Conservation (phyloP, 2,797 vertebrate genomes). For the Melanogrammus aeglefinus region DNA sequence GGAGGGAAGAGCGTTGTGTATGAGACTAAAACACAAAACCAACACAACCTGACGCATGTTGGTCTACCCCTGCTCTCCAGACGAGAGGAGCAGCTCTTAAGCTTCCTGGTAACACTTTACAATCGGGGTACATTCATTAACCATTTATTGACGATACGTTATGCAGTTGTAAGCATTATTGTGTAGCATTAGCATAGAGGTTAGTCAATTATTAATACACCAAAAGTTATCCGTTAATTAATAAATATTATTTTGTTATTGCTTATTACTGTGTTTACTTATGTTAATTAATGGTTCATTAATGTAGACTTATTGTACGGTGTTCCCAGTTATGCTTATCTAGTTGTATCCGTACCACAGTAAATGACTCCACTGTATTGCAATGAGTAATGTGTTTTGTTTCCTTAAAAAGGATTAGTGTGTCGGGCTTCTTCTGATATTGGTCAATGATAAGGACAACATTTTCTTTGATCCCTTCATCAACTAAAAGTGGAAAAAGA, state of each 20-base stretch:
- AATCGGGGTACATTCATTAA: too few species aligned
- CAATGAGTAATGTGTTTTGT: not conserved
- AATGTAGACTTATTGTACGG: too few species aligned
- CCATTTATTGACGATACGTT: too few species aligned
- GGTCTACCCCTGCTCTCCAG: not conserved
- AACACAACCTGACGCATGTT: not conserved
- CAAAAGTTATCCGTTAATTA: too few species aligned
- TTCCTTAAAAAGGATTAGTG: not conserved
- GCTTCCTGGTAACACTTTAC: too few species aligned
- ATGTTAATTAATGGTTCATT: too few species aligned
- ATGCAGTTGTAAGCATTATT: too few species aligned
- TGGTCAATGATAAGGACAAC: constrained; percentile 38
- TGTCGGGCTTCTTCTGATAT: constrained; percentile 28
- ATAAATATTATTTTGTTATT: too few species aligned
- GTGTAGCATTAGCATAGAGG: too few species aligned
- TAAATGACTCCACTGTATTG: not conserved
- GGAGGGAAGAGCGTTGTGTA: not conserved
- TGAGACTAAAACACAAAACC: not conserved
- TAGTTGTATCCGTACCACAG: not conserved
- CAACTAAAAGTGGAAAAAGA: constrained; percentile 48
- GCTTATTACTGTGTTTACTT: too few species aligned
- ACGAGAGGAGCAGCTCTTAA: not conserved
- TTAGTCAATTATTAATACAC: too few species aligned
- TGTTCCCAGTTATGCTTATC: too few species aligned
- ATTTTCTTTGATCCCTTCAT: constrained; percentile 32